phyloP scores from a whole-genome alignment of 2,113 vertebrate species.

The Mustela nigripes region DNA sequence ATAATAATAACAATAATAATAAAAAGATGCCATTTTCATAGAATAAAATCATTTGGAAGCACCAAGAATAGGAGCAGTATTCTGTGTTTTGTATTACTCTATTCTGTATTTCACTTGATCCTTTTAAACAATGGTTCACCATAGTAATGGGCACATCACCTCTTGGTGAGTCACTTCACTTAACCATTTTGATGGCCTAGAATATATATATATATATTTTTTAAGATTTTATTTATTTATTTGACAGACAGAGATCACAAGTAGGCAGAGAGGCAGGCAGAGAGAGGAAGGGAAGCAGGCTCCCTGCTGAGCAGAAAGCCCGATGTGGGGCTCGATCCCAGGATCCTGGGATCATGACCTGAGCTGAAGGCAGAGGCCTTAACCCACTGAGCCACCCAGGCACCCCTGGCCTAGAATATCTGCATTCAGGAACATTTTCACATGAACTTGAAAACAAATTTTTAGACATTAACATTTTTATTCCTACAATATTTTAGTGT shows the following conservation, averaged over 20 bases:
- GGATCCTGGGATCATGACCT: no score
- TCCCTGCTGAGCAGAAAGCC: no score
- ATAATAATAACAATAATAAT: neutral
- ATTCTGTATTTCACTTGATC: neutral
- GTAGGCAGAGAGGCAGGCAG: no score
- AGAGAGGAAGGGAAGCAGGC: no score
- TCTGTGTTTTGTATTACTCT: neutral
- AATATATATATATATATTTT: neutral
- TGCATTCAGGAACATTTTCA: neutral
- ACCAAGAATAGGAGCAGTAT: neutral
- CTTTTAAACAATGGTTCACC: neutral
- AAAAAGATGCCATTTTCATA: neutral
- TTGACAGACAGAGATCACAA: no score
- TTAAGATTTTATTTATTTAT: no score
- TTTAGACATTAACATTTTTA: neutral
- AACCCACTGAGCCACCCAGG: no score
- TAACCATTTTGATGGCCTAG: conserved; percentile 16
- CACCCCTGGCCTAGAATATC: neutral
- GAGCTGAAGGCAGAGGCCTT: no score
- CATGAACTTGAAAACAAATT: conserved; percentile 31
- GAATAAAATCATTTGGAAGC: conserved; percentile 22
- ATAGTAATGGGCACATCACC: neutral
- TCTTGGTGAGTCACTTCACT: neutral
- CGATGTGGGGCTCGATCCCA: no score
- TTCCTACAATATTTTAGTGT: neutral